These are phyloP conservation scores for Pectinophora gossypiella DNA, from an alignment of 1,140 invertebrate genomes.

Conservation along the genomic window DNA sequence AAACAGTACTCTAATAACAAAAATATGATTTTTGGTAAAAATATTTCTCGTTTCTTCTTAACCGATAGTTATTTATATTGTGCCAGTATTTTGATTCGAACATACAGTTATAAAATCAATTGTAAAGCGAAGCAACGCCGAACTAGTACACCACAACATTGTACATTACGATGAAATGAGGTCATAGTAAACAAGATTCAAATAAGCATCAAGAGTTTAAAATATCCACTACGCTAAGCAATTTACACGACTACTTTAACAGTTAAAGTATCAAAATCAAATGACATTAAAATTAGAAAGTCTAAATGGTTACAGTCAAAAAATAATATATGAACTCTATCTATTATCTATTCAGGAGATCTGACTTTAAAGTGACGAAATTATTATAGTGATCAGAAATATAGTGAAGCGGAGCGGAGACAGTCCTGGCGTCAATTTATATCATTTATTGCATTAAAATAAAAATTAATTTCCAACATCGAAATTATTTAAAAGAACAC, in stretches of 20 bases:
- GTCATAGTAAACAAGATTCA: constrained; percentile 30
- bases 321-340: not conserved
- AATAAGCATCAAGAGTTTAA: constrained; percentile 24
- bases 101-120: constrained; percentile 14
- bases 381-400: too few relatives aligned
- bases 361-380: too few relatives aligned
- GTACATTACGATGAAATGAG: constrained; percentile 36
- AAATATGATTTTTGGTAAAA: constrained; percentile 68
- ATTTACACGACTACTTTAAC: constrained; percentile 31
- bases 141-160: constrained; percentile 29
- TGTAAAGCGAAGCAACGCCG: constrained; percentile 19
- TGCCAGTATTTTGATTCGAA: constrained; percentile 41
- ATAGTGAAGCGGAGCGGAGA: too few relatives aligned
- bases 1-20: constrained; percentile 66
- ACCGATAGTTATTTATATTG: constrained; percentile 47
- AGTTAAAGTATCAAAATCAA: constrained; percentile 24
- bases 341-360: not conserved
- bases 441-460: too few relatives aligned
- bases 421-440: too few relatives aligned
- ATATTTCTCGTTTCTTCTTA: constrained; percentile 52
- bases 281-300: constrained; percentile 21
- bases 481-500: too few relatives aligned
- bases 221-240: constrained; percentile 33
- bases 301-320: not conserved
- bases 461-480: too few relatives aligned